Base-by-base conservation (phyloP, 1,140 invertebrate species). In the Tachypleus tridentatus region DNA sequence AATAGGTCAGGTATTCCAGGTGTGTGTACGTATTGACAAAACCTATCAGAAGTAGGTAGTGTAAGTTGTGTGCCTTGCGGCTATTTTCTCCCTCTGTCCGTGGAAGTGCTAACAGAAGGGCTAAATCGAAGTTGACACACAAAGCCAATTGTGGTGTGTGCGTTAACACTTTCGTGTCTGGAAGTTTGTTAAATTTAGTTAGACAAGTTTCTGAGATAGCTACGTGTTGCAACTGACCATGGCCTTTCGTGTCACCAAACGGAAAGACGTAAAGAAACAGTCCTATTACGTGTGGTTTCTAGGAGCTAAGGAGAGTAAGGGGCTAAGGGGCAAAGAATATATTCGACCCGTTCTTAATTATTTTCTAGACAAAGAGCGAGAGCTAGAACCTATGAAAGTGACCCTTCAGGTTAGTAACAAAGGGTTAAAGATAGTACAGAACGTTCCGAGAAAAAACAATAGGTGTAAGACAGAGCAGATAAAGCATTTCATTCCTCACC, bases 241-340 rank as follows among this genome's bases (percentile, higher is more conserved):
- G 71, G 68, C 69, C 60, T 72, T 72, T 54, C 63, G 66, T 9
- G 64, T 60, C 10, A 64, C 64, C 4, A 68, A 69, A 57, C 57
- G 64, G 11, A 71, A 71, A 74, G 90, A 92, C 75, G 87, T 93
- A 70, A 94, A 94, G 79, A 96, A 96, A 76, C 89, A 91, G 58
- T 95, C 93, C 51, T 97, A 96, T 79, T 98, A 98, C 78, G 93
- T 98, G 58, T 95, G 93, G 89, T 98, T 97, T 80, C 82, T 98
- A 70, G 95, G 95, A 47, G 93, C 94, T 70, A 89, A 94, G 79
- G 93, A 97, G 79, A 88, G 89, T 51, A 86, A 89, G 71, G 93
- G 92, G 10, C 81, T 97, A 67, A 81, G 91, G 9, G 91, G 93
- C 59, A 79, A 84, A 7, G 84, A 88, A 70, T 89, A 86, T 71